Base-by-base conservation (phyloP, 2,888 invertebrate species). In the Ormyrus labotus region DNA sequence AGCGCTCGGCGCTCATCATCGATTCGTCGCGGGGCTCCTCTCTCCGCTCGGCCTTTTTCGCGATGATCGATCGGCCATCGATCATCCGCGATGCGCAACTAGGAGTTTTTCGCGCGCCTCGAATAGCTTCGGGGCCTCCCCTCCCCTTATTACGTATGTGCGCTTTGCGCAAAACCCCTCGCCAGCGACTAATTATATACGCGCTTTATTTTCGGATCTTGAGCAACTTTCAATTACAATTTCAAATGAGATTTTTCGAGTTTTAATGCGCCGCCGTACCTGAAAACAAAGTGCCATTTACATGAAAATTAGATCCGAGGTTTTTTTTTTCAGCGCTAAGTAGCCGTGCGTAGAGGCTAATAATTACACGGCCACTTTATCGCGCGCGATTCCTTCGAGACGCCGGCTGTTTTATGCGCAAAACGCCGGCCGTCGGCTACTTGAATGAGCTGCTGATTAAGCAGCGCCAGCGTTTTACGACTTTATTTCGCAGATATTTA, bases 21-120 rank as follows among this genome's bases (percentile, higher is more conserved):
- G 70, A 74, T 75, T 80, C 75, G 78, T 81, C 79, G 68, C 71
- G 50, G 65, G 63, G 60, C 81, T 76, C 81, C 85, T 86, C 77
- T 82, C 85, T 85, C 82, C 82, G 80, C 83, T 53, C 45, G 64
- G 83, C 72, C 83, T 85, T 87, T 87, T 86, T 86, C 85, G 13
- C 80, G 80, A 83, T 83, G 84, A 86, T 84, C 84, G 85, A 84
- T 85, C 84, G 82, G 84, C 50, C 83, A 87, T 88, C 88, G 86
- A 87, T 88, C 88, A 87, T 87, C 85, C 83, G 82, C 61, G 78
- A 61, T 61, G 34, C 67, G 61, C 61, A 67, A 19, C 58, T 45
- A 50, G 58, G 50, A 71, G 51, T 76, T 76, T 72, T 80, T 72
- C 64, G 55, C 53, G n/a, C 50, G 60, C 19, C 76, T 80, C 76